These are phyloP conservation scores for Rhopalosiphum nymphaeae DNA, from an alignment of 2,888 invertebrate species.

Conservation along the genomic window DNA sequence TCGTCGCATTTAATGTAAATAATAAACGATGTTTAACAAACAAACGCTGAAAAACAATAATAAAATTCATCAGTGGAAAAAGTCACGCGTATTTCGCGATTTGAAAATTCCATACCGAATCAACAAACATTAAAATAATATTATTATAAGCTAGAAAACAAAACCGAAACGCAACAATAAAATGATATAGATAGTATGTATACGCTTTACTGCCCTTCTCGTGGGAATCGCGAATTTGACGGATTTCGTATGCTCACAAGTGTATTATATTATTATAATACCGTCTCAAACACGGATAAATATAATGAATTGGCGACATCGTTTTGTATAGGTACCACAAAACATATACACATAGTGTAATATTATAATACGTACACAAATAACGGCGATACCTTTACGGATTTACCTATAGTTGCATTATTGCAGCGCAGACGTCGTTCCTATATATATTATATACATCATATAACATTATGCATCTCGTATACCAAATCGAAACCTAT, in stretches of 20 bases:
- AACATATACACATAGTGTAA: background rate
- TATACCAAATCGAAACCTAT: background rate
- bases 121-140: background rate
- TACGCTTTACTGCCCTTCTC: background rate
- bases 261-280: background rate
- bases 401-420: background rate
- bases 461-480: background rate
- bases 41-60: background rate
- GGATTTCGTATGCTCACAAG: background rate
- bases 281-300: background rate
- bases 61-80: background rate
- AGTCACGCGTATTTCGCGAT: background rate
- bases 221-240: background rate
- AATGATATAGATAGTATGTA: background rate
- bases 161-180: background rate
- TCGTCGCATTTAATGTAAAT: background rate
- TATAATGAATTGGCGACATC: background rate
- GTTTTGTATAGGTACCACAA: background rate
- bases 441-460: background rate
- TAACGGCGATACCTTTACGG: background rate
- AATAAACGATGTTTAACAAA: background rate
- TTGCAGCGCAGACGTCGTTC: background rate
- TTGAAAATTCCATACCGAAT: background rate
- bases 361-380: background rate
- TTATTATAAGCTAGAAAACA: background rate